Percentiles rank a stretch among this genome's conserved stretches.
These are phyloP conservation scores for Pristionchus maxplancki DNA, from an alignment of 2,888 invertebrate species.

Conservation along the genomic window DNA sequence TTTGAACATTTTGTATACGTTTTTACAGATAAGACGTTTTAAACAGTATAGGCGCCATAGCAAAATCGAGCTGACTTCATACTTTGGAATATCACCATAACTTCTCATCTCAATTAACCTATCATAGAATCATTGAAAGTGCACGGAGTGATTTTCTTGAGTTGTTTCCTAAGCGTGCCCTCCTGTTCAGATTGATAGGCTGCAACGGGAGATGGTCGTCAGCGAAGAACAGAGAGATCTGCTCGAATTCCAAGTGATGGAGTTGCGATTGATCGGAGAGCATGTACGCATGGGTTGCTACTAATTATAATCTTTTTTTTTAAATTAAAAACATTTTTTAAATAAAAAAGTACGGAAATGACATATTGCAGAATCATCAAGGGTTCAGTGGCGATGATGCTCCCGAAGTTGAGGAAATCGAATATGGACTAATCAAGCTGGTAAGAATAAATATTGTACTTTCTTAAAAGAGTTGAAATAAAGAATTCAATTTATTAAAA, in stretches of 20 bases:
- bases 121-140: too few species aligned
- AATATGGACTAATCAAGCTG: background rate
- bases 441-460: background rate
- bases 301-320: background rate
- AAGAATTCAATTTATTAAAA: too few species aligned
- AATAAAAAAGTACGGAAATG: too few species aligned
- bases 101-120: too few species aligned
- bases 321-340: background rate
- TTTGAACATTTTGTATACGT: too few species aligned
- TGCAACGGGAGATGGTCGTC: constrained; percentile 57
- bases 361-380: constrained; percentile 22
- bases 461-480: background rate
- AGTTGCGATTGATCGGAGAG: constrained; percentile 59
- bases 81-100: too few species aligned
- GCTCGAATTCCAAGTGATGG: constrained; percentile 74
- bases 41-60: too few species aligned
- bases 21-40: too few species aligned
- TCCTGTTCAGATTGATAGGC: constrained; percentile 16
- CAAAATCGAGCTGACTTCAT: too few species aligned
- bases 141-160: background rate
- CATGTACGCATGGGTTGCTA: constrained; percentile 45
- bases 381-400: background rate
- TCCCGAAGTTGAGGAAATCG: constrained; percentile 34
- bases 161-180: background rate
- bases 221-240: constrained; percentile 71